These are phyloP conservation scores for Drosophila simulans DNA, from an alignment of 1,140 invertebrate genomes.

Conservation along the genomic window DNA sequence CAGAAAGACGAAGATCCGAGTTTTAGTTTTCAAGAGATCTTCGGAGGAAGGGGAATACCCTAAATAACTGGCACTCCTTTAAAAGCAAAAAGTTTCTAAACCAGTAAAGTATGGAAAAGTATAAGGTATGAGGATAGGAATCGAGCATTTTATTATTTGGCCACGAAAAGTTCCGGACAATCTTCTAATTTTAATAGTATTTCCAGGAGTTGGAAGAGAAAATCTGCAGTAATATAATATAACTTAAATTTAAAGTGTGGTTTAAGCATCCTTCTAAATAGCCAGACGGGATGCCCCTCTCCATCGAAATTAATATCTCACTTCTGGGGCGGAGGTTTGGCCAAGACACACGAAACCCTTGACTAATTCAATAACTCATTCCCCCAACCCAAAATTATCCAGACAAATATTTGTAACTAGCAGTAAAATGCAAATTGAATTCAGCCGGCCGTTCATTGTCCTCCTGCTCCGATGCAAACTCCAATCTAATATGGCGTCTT, in stretches of 20 bases:
- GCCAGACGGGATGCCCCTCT: background rate
- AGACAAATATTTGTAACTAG: constrained; percentile 76
- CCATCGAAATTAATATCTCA: constrained; percentile 25
- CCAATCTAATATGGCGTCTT: constrained; percentile 77
- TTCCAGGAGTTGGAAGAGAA: too few relatives aligned
- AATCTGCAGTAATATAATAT: too few relatives aligned
- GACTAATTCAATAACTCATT: constrained; percentile 73
- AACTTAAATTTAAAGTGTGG: background rate
- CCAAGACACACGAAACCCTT: constrained; percentile 31
- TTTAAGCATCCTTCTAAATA: background rate
- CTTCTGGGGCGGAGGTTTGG: constrained; percentile 6
- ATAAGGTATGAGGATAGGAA: too few relatives aligned
- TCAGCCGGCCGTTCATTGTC: constrained; percentile 25
- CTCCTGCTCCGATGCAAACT: constrained; percentile 4
- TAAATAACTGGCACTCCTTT: background rate
- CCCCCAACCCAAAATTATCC: constrained; percentile 29
- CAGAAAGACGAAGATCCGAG: constrained; percentile 3
- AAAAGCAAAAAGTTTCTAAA: background rate
- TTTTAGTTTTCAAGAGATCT: constrained; percentile 22
- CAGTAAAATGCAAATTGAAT: constrained; percentile 80
- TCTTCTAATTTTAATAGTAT: too few relatives aligned
- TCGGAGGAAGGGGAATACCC: background rate
- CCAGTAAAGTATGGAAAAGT: too few relatives aligned
- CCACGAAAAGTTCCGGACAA: too few relatives aligned
- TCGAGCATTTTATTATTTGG: too few relatives aligned